Conservation (phyloP, 37 sponge, comb jelly and placozoan species). For the Ephydatia muelleri region DNA sequence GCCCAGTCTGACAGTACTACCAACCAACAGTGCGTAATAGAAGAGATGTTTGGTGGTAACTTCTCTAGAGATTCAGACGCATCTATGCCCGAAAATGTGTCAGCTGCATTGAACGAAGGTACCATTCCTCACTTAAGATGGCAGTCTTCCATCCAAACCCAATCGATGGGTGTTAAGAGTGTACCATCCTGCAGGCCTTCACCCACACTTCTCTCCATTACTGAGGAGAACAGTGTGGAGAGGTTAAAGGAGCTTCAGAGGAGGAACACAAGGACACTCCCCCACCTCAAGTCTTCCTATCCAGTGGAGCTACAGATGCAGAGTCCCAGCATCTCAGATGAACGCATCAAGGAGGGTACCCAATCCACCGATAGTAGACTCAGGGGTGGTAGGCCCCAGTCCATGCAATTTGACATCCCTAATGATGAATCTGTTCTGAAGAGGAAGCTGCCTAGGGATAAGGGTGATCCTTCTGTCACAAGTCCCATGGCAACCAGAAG, state of each 20-base stretch:
- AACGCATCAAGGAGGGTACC: slow-evolving; percentile 18
- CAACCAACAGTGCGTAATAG: not conserved
- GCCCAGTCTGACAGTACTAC: not conserved
- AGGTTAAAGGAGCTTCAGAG: slow-evolving; percentile 60
- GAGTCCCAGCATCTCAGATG: slow-evolving; percentile 17
- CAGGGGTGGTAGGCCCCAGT: not conserved
- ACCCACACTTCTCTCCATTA: not conserved
- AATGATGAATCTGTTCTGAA: not conserved
- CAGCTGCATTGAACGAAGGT: not conserved
- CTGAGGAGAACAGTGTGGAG: not conserved
- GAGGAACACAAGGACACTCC: slow-evolving; percentile 54
- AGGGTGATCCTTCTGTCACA: not conserved
- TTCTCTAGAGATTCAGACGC: not conserved
- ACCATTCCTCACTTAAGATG: not conserved
- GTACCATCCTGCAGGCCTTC: not conserved
- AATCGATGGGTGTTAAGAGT: not conserved
- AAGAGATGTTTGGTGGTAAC: not conserved
- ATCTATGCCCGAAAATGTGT: not conserved
- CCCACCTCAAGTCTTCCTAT: slow-evolving; percentile 79
- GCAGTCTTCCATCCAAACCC: not conserved
- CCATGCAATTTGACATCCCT: not conserved
- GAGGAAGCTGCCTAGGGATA: slow-evolving; percentile 3
- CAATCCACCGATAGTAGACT: not conserved
- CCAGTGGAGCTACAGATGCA: slow-evolving; percentile 74
- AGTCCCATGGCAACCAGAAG: slow-evolving; percentile 1